Conservation (phyloP, 2,888 invertebrate genomes). For the Pseudeuparius sepicola region DNA sequence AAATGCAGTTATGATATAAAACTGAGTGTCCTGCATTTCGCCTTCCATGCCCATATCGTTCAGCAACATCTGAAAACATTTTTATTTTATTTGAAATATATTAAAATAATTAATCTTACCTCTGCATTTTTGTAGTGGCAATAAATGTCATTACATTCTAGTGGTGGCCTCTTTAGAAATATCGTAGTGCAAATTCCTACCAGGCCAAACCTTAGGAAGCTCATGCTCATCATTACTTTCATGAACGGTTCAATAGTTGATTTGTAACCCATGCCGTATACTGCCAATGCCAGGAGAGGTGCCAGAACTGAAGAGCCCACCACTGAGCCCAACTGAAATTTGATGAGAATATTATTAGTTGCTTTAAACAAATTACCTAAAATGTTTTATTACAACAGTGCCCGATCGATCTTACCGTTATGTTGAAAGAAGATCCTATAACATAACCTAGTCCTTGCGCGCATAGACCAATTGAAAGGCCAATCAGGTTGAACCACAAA, state of each 20-base stretch:
- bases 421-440: constrained; percentile 52
- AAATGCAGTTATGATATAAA: constrained; percentile 47
- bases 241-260: constrained; percentile 44
- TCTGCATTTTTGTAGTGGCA: constrained; percentile 47
- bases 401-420: no score
- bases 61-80: constrained; percentile 39
- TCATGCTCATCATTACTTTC: constrained; percentile 46
- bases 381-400: no score
- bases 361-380: no score
- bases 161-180: constrained; percentile 46
- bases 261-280: constrained; percentile 56
- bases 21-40: constrained; percentile 42
- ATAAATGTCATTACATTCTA: constrained; percentile 54
- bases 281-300: constrained; percentile 47
- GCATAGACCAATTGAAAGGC: constrained; percentile 51
- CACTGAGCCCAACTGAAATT: constrained; percentile 49
- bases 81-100: constrained; percentile 6
- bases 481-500: constrained; percentile 47
- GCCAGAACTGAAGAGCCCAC: constrained; percentile 47
- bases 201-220: constrained; percentile 59
- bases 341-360: no score
- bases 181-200: constrained; percentile 48
- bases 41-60: constrained; percentile 52
- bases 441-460: constrained; percentile 66
- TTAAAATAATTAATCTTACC: constrained; percentile 10